Conservation (phyloP, 1,140 invertebrate species). For the Scaptomyza pallida region DNA sequence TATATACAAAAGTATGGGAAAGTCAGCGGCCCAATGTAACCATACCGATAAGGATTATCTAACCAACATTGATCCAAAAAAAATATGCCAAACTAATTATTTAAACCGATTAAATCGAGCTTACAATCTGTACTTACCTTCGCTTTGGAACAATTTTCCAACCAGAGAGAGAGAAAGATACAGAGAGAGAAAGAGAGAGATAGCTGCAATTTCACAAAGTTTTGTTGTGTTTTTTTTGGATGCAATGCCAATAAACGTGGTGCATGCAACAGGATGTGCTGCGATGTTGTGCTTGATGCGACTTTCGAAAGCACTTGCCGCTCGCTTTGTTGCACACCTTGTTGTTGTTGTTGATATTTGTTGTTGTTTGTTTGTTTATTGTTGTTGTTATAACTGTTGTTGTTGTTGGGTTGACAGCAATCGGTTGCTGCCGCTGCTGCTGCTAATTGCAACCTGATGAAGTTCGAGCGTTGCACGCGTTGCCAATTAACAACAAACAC, state of each 20-base stretch:
- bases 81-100: too few species aligned
- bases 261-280: constrained; percentile 74
- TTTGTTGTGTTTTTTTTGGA: too few species aligned
- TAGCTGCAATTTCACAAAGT: constrained; percentile 40
- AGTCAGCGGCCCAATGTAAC: too few species aligned
- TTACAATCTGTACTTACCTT: constrained; percentile 55
- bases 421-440: neutral
- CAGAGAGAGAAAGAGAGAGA: too few species aligned
- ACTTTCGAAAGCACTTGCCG: constrained; percentile 75
- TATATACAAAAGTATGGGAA: too few species aligned
- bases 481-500: constrained; percentile 7
- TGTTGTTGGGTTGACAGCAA: constrained; percentile 28
- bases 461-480: constrained; percentile 27
- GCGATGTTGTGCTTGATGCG: constrained; percentile 54
- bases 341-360: constrained; percentile 14
- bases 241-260: constrained; percentile 56
- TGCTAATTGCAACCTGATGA: constrained; percentile 3
- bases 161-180: too few species aligned
- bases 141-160: constrained; percentile 51
- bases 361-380: constrained; percentile 8
- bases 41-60: too few species aligned
- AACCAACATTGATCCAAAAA: too few species aligned
- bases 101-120: too few species aligned
- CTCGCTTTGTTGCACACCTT: too few species aligned
- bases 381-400: constrained; percentile 8